Evolutionary conservation across 2,888 invertebrate species (phyloP).

Genomic region (Stegana nigrithorax): DNA sequence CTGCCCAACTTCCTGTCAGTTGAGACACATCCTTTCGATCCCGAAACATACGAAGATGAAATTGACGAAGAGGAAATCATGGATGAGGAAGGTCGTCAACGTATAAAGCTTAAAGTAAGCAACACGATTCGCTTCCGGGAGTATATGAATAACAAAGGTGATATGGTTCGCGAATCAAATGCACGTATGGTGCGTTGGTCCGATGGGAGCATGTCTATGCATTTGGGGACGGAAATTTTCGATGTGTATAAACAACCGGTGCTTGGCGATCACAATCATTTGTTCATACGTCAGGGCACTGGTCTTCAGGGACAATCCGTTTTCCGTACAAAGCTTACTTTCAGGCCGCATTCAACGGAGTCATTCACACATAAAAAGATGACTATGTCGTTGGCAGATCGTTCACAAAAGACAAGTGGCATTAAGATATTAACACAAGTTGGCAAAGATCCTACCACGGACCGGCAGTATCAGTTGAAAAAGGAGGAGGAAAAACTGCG

Average conservation of each 20-base stretch:
- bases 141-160: conserved; percentile 82
- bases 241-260: conserved; percentile 95
- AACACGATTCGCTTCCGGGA: conserved; percentile 98
- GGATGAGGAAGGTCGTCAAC: conserved; percentile 93
- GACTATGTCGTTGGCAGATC: conserved; percentile 96
- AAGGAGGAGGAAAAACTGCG: conserved; percentile 97
- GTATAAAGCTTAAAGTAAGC: conserved; percentile 93
- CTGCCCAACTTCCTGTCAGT: conserved; percentile 98
- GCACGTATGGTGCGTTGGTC: conserved; percentile 97
- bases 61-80: conserved; percentile 98
- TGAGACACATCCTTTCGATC: conserved; percentile 96
- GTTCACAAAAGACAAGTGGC: conserved; percentile 91
- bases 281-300: conserved; percentile 97
- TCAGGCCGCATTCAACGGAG: conserved; percentile 98
- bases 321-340: conserved; percentile 95
- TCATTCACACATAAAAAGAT: conserved; percentile 99
- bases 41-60: conserved; percentile 96
- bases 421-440: conserved; percentile 94
- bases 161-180: conserved; percentile 89
- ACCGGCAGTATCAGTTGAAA: conserved; percentile 91
- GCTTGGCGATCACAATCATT: conserved; percentile 96
- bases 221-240: conserved; percentile 97
- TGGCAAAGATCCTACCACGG: conserved; percentile 88
- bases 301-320: conserved; percentile 98
- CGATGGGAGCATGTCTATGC: conserved; percentile 96